Percentiles rank a stretch among this genome's conserved stretches.
Conservation (phyloP, 35 echinoderm and acorn worm genomes). For the Ptychodera flava region DNA sequence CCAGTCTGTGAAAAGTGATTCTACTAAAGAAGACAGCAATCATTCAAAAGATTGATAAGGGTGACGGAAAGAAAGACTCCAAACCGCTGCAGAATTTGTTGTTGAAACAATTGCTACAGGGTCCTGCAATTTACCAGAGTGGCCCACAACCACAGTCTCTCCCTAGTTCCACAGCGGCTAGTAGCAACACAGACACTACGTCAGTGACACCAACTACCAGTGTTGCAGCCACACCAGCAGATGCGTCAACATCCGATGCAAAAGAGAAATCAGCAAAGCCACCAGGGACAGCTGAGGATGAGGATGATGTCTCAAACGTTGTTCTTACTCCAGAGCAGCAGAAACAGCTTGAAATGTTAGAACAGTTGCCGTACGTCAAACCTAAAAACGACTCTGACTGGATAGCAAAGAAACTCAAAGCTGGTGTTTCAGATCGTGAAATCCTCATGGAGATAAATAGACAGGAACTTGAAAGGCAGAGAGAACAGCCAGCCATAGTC, state of each 20-base stretch:
- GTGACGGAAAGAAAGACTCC: constrained; percentile 8
- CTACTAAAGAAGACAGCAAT: not conserved
- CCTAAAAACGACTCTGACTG: constrained; percentile 53
- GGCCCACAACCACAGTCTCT: not conserved
- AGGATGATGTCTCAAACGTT: constrained; percentile 63
- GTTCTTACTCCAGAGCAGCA: constrained; percentile 87
- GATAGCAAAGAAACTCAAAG: constrained; percentile 40
- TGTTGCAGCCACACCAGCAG: not conserved
- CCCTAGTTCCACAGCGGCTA: not conserved
- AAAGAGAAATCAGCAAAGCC: not conserved
- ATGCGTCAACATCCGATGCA: not conserved
- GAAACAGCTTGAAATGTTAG: constrained; percentile 90
- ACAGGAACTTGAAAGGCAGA: constrained; percentile 11
- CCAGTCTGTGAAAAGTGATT: not conserved
- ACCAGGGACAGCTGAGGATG: not conserved
- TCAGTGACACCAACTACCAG: constrained; percentile 3
- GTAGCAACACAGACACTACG: not conserved
- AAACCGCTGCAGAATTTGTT: constrained; percentile 74
- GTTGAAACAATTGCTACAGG: constrained; percentile 81
- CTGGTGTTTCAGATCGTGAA: constrained; percentile 62
- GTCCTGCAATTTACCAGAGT: constrained; percentile 40
- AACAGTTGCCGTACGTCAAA: constrained; percentile 78
- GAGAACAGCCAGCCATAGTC: not conserved
- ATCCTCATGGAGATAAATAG: constrained; percentile 81
- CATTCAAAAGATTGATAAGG: constrained; percentile 2